Evolutionary conservation across 2,113 vertebrate genomes (phyloP).

Genomic region (Coregonus clupeaformis): DNA sequence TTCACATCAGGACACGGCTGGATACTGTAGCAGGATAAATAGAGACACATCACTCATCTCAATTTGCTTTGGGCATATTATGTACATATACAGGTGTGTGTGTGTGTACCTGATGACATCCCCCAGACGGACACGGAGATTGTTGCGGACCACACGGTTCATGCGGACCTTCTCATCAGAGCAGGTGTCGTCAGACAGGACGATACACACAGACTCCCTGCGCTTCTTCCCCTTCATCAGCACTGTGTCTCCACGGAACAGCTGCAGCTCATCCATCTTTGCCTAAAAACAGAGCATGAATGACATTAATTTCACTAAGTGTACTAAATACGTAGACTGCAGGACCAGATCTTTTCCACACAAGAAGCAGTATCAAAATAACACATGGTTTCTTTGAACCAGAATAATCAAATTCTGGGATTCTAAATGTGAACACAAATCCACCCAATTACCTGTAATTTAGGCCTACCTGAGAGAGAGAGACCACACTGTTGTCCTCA

Average conservation of each 20-base stretch:
- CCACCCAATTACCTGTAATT: too few species aligned
- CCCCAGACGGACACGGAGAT: slow-evolving; percentile 91
- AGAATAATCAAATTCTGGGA: too few species aligned
- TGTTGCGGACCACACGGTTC: slow-evolving; percentile 98
- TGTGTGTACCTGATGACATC: slow-evolving; percentile 90
- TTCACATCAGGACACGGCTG: slow-evolving; percentile 99
- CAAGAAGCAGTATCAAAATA: neutral
- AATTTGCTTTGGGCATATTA: neutral
- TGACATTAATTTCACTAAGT: neutral
- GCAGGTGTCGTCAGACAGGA: slow-evolving; percentile 96
- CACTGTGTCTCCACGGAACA: slow-evolving; percentile 97
- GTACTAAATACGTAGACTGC: too few species aligned
- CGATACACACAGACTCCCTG: slow-evolving; percentile 95
- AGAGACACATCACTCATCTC: neutral
- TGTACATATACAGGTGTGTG: neutral
- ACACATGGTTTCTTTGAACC: too few species aligned
- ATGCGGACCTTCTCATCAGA: slow-evolving; percentile 99
- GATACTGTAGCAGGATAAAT: slow-evolving; percentile 77
- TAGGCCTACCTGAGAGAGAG: slow-evolving; percentile 88
- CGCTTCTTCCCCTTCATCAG: slow-evolving; percentile 98
- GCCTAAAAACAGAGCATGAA: slow-evolving; percentile 70
- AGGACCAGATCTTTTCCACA: neutral
- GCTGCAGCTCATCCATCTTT: slow-evolving; percentile 98
- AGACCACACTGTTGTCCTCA: slow-evolving; percentile 99
- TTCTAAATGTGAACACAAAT: neutral